Base-by-base conservation (phyloP, 2,888 invertebrate species). In the Mesorhabditis sp. region DNA sequence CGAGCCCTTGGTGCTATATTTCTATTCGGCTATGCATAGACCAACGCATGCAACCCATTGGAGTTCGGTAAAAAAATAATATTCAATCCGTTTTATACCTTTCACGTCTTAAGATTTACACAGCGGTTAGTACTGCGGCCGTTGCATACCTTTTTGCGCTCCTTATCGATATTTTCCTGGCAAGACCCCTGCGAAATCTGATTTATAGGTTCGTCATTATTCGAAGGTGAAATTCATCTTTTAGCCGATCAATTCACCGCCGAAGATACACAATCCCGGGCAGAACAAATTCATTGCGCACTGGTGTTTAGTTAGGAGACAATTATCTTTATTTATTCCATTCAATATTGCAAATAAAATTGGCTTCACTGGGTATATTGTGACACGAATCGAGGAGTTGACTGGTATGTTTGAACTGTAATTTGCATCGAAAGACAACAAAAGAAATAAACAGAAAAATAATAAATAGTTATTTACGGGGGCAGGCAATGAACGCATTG, bases 21-120 rank as follows among this genome's bases (percentile, higher is more conserved):
- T 83, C 67, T 85, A 83, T 74, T 79, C 84, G n/a, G 79, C 84
- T 10, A 80, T 83, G 63, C 81, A 85, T 68, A 80, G 83, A 62
- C 84, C 84, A 7, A 74, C 82, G 10, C 75, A 85, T 66, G 79
- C 81, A 45, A 84, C 84, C 5, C 78, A 80, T 68, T 78, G 83
- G 75, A 80, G 80, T 66, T 78, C 77, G 67, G 83, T 84, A 70
- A 67, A 67, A 70, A 72, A 70, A 70, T 63, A 67, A 69, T 62
- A 70, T 43, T 28, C 13, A 45, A 66, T 45, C 15, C 43, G 45
- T 4, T n/a, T 58, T 66, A 65, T 13, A 45, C 43, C 5, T 64
- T 71, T 70, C 71, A 28, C 61, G 4, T 13, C 4, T 43, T 10
- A 3, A 66, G 84, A 72, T 84, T 62, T 79, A 82, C 68, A 75